Conservation (phyloP, 2,888 invertebrate species). For the Thera britannica region DNA sequence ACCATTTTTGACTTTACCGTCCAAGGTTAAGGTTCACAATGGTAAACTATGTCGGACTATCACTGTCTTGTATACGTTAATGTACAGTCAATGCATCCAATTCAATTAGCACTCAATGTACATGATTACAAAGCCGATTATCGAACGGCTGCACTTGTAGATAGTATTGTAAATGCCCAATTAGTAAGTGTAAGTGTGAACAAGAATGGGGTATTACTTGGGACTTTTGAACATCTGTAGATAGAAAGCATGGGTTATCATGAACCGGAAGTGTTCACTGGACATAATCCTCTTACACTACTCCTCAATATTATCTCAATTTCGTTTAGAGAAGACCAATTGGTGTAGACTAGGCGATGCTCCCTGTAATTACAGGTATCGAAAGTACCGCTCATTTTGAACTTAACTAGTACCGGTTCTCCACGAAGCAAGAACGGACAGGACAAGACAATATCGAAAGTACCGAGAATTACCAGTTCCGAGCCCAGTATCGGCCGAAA, state of each 20-base stretch:
- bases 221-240: constrained; percentile 28
- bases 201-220: constrained; percentile 29
- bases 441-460: no score
- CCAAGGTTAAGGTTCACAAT: constrained; percentile 20
- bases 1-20: constrained; percentile 26
- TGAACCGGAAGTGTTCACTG: constrained; percentile 18
- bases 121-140: constrained; percentile 25
- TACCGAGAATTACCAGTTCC: no score
- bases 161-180: constrained; percentile 55
- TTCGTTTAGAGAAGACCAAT: not conserved
- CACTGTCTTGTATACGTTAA: constrained; percentile 34
- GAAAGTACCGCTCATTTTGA: no score
- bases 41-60: constrained; percentile 25
- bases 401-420: no score
- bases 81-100: constrained; percentile 34
- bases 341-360: not conserved
- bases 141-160: constrained; percentile 41
- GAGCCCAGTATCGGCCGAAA: no score
- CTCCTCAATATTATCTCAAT: not conserved
- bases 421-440: no score
- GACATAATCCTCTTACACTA: not conserved
- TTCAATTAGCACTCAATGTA: constrained; percentile 30
- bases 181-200: constrained; percentile 41
- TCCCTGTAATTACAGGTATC: no score
- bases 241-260: constrained; percentile 25